These are phyloP conservation scores for Pegea sp. DNA, from an alignment of 23 tunicate species.

Conservation along the genomic window DNA sequence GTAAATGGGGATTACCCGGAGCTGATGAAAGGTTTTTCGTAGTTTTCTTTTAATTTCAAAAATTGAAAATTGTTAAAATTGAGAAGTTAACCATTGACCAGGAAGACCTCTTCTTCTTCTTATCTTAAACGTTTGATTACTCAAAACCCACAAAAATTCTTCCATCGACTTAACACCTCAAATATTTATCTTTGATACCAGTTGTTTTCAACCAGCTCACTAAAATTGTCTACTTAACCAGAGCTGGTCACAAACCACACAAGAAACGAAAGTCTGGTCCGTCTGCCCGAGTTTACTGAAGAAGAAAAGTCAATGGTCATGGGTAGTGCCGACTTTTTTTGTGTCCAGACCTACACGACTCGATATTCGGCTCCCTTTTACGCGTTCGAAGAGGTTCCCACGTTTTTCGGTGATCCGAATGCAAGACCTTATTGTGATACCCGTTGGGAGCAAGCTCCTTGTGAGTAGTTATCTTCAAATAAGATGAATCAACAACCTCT, in stretches of 20 bases:
- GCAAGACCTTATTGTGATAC: constrained; percentile 32
- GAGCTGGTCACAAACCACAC: too few relatives aligned
- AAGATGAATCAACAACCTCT: background rate
- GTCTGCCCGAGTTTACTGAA: constrained; percentile 77
- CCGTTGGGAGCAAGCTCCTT: constrained; percentile 75
- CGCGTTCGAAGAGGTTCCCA: constrained; percentile 2
- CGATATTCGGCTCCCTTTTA: constrained; percentile 26
- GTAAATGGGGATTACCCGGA: constrained; percentile 96
- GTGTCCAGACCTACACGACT: constrained; percentile 74
- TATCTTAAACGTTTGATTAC: too few relatives aligned
- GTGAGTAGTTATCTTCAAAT: constrained; percentile 6
- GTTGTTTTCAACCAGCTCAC: too few relatives aligned
- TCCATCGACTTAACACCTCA: too few relatives aligned
- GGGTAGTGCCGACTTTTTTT: constrained; percentile 71
- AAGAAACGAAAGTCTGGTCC: constrained; percentile 2
- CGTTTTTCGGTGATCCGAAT: constrained; percentile 33
- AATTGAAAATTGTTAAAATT: too few relatives aligned
- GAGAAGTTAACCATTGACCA: too few relatives aligned
- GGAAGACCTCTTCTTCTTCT: too few relatives aligned
- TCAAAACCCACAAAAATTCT: too few relatives aligned
- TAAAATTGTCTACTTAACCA: too few relatives aligned
- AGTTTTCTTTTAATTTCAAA: too few relatives aligned
- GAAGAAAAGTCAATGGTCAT: constrained; percentile 49
- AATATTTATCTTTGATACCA: too few relatives aligned
- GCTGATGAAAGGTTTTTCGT: constrained; percentile 30